phyloP scores from a whole-genome alignment of 2,797 vertebrate species.

The Gouania willdenowi region DNA sequence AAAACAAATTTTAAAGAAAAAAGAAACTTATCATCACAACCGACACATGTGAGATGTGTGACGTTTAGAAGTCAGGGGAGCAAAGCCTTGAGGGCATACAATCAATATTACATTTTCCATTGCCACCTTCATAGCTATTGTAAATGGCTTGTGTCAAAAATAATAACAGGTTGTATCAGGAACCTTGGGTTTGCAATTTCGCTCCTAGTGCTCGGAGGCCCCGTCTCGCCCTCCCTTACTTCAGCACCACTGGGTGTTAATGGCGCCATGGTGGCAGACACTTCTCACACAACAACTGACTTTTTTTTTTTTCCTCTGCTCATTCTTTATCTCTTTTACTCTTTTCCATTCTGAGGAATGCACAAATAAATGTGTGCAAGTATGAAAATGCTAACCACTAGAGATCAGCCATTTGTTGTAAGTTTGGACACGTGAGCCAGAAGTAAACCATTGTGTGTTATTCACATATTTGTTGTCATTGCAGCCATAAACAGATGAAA shows the following conservation, averaged over 20 bases:
- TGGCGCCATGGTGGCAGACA: slow-evolving; percentile 62
- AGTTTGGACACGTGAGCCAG: slow-evolving; percentile 37
- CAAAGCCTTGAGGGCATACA: slow-evolving; percentile 79
- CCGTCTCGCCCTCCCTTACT: slow-evolving; percentile 52
- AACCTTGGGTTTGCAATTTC: slow-evolving; percentile 85
- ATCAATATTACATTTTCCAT: slow-evolving; percentile 87
- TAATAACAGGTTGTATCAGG: slow-evolving; percentile 84
- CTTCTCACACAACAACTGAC: slow-evolving; percentile 50
- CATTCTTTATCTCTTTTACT: slow-evolving; percentile 58
- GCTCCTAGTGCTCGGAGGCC: slow-evolving; percentile 70
- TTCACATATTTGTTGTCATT: slow-evolving; percentile 62
- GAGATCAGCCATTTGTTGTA: slow-evolving; percentile 48
- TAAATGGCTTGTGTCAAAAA: slow-evolving; percentile 88
- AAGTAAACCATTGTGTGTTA: slow-evolving; percentile 48
- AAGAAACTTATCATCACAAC: slow-evolving; percentile 64
- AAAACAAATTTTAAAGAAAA: slow-evolving; percentile 41
- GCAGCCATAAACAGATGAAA: slow-evolving; percentile 61
- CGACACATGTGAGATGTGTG: slow-evolving; percentile 65
- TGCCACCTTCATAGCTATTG: slow-evolving; percentile 83
- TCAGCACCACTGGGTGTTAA: slow-evolving; percentile 66
- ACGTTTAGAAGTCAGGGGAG: slow-evolving; percentile 73
- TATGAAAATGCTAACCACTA: slow-evolving; percentile 30
- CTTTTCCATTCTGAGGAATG: slow-evolving; percentile 41
- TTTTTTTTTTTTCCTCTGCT: neutral
- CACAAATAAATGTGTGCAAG: slow-evolving; percentile 27